Evolutionary conservation across 2,113 vertebrate genomes (phyloP).

Genomic region (Panthera uncia): DNA sequence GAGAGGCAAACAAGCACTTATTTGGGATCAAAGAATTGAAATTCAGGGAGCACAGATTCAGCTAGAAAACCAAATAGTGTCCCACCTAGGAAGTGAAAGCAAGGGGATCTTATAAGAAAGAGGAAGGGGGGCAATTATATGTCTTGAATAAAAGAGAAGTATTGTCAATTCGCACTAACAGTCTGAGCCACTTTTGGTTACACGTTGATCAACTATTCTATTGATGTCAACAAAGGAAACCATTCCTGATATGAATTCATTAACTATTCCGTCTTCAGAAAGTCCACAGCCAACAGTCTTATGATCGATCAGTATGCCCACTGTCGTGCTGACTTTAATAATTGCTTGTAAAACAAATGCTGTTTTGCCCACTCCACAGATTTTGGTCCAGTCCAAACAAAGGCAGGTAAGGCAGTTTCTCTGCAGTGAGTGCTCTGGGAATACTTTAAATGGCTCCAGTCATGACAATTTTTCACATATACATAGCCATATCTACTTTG

Average conservation of each 20-base stretch:
- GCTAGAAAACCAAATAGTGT: not conserved
- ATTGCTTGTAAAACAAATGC: not conserved
- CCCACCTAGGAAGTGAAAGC: not conserved
- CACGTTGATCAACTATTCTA: not conserved
- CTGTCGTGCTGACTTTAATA: not conserved
- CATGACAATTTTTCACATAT: not conserved
- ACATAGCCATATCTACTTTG: not conserved
- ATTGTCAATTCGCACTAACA: not conserved
- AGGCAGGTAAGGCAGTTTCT: not conserved
- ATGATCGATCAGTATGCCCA: not conserved
- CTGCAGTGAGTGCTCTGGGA: not conserved
- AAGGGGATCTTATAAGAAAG: not conserved
- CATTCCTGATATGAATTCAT: not conserved
- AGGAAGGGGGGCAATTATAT: not conserved
- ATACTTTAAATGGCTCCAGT: not conserved
- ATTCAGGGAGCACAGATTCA: not conserved
- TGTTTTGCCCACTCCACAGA: not conserved
- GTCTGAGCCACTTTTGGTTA: not conserved
- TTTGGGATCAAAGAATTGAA: not conserved
- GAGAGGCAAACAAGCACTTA: not conserved
- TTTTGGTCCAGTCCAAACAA: not conserved
- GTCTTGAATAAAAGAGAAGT: not conserved
- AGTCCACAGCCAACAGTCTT: not conserved
- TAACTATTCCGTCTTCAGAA: not conserved
- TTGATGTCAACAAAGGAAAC: not conserved